Evolutionary conservation across 2,888 invertebrate genomes (phyloP).

Genomic region (Spodoptera picta): DNA sequence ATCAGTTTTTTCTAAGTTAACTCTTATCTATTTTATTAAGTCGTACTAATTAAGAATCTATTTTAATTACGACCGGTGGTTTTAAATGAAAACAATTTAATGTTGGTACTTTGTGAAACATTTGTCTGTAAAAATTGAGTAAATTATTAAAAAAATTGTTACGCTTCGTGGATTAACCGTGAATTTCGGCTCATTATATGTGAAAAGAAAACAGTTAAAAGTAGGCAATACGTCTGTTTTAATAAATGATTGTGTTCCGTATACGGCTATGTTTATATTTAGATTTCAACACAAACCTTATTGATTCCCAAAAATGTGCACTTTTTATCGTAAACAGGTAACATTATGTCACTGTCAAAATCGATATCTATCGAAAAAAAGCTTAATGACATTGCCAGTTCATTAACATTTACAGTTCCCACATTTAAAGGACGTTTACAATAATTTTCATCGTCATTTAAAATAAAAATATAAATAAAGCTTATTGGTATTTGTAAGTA

Average conservation of each 20-base stretch:
- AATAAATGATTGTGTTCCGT: no score
- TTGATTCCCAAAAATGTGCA: no score
- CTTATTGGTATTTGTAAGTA: not conserved
- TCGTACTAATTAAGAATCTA: not conserved
- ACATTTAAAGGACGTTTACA: slow-evolving; percentile 4
- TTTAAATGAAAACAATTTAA: no score
- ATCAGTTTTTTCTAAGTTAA: not conserved
- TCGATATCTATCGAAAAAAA: slow-evolving; percentile 37
- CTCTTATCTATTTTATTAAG: not conserved
- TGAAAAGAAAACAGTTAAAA: no score
- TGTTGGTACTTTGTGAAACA: slow-evolving; percentile 1
- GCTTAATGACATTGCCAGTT: slow-evolving; percentile 36
- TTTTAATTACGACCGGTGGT: no score
- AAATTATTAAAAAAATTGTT: slow-evolving; percentile 15
- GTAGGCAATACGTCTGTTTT: no score
- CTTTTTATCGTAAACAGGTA: slow-evolving; percentile 14
- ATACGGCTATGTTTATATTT: no score
- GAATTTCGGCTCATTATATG: slow-evolving; percentile 1
- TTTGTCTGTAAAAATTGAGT: not conserved
- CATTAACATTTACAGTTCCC: slow-evolving; percentile 7
- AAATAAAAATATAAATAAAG: no score
- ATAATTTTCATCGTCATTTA: not conserved
- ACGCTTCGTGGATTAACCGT: not conserved
- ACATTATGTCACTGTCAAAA: slow-evolving; percentile 42
- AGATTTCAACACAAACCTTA: no score